Conservation (phyloP, 2,797 vertebrate genomes). For the Eptatretus atami region DNA sequence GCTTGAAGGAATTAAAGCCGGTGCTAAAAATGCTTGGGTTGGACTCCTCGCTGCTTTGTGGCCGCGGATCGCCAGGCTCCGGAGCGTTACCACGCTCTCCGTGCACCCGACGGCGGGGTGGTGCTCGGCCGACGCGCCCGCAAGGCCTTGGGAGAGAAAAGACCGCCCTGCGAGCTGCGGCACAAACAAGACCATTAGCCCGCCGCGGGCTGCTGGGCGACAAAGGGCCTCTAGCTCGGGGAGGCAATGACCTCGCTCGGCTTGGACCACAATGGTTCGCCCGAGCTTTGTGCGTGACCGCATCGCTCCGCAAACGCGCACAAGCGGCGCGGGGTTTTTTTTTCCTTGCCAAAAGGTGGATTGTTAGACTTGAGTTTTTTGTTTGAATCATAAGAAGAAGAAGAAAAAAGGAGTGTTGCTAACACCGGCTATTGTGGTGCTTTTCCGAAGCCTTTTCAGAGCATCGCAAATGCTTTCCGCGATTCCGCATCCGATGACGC, state of each 20-base stretch:
- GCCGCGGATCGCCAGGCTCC: neutral
- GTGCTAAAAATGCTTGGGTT: neutral
- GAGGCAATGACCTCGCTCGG: neutral
- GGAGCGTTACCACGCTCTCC: constrained; percentile 5
- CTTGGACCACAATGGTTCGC: neutral
- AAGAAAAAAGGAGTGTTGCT: too few relatives aligned
- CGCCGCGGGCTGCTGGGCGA: neutral
- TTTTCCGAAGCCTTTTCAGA: too few relatives aligned
- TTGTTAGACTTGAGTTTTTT: too few relatives aligned
- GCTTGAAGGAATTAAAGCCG: constrained; percentile 3
- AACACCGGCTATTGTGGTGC: too few relatives aligned
- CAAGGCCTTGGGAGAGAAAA: neutral
- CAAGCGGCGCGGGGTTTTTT: too few relatives aligned
- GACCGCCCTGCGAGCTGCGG: neutral
- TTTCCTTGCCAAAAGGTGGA: too few relatives aligned
- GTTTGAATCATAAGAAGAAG: too few relatives aligned
- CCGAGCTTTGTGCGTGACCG: too few relatives aligned
- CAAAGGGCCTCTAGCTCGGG: neutral
- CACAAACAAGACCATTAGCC: constrained; percentile 4
- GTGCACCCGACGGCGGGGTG: neutral
- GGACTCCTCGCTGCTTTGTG: neutral
- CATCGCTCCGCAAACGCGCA: too few relatives aligned
- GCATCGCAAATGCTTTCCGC: too few relatives aligned
- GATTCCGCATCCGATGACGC: too few relatives aligned
- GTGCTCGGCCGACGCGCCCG: neutral